These are phyloP conservation scores for Colossoma macropomum DNA, from an alignment of 2,113 vertebrate genomes.

Conservation along the genomic window DNA sequence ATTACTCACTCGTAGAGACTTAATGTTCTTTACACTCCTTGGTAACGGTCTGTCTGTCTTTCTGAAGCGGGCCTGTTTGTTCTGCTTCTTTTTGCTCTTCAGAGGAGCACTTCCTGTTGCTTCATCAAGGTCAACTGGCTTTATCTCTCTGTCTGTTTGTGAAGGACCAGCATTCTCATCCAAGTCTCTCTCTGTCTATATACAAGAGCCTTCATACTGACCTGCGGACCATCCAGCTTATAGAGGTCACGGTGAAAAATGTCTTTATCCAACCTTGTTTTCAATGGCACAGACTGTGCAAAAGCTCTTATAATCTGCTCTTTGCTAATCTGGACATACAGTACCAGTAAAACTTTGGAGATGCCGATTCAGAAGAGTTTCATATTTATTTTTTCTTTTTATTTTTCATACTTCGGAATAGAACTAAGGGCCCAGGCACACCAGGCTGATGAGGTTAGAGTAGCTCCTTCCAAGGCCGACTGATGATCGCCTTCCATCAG, in stretches of 20 bases:
- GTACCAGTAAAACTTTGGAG: too few relatives aligned
- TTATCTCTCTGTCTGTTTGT: conserved; percentile 19
- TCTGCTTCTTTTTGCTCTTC: neutral
- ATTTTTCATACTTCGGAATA: too few relatives aligned
- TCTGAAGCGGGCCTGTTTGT: neutral
- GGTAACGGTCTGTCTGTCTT: neutral
- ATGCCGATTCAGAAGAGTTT: too few relatives aligned
- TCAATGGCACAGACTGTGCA: neutral
- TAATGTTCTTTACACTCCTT: neutral
- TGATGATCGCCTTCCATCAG: too few relatives aligned
- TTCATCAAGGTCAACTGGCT: conserved; percentile 21
- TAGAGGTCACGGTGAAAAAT: neutral
- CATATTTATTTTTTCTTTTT: too few relatives aligned
- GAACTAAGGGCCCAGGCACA: too few relatives aligned
- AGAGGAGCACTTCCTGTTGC: too few relatives aligned
- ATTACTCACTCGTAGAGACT: too few relatives aligned
- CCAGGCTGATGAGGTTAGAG: too few relatives aligned
- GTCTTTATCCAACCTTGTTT: neutral
- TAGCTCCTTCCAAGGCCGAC: too few relatives aligned
- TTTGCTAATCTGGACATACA: too few relatives aligned
- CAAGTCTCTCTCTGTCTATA: neutral
- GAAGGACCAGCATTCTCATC: neutral
- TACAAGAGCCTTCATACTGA: neutral
- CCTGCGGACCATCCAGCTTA: neutral
- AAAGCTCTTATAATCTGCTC: too few relatives aligned